Evolutionary conservation across 2,888 invertebrate species (phyloP).

Genomic region (Philopedon plagiatum): DNA sequence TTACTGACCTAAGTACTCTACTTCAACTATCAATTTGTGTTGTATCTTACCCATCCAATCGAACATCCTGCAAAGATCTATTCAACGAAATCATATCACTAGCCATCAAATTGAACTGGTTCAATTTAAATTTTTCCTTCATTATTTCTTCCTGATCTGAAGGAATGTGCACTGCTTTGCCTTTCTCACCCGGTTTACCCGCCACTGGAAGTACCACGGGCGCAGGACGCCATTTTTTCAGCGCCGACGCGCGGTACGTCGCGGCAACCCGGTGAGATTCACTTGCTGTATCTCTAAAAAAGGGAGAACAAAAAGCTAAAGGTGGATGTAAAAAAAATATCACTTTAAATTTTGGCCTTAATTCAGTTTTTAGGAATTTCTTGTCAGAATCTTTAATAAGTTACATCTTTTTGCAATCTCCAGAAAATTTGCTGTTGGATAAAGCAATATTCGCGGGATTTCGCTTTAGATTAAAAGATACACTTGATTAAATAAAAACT

Average conservation of each 20-base stretch:
- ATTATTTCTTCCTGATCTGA: conserved; percentile 88
- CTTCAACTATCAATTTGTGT: too few relatives aligned
- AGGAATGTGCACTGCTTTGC: conserved; percentile 92
- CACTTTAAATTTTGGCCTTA: too few relatives aligned
- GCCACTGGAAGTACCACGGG: conserved; percentile 78
- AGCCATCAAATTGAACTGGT: conserved; percentile 98
- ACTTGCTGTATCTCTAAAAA: conserved; percentile 23
- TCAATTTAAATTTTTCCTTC: conserved; percentile 96
- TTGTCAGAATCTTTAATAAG: too few relatives aligned
- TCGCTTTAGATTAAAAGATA: too few relatives aligned
- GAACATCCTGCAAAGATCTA: conserved; percentile 93
- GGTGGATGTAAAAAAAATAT: too few relatives aligned
- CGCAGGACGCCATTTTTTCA: conserved; percentile 82
- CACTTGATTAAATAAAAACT: too few relatives aligned
- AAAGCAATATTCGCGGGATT: too few relatives aligned
- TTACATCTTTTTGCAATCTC: too few relatives aligned
- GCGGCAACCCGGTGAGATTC: conserved; percentile 54
- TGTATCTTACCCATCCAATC: conserved; percentile 87
- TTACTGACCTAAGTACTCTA: too few relatives aligned
- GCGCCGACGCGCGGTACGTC: conserved; percentile 67
- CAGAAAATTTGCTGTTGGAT: too few relatives aligned
- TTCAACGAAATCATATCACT: conserved; percentile 98
- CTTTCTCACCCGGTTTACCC: conserved; percentile 91
- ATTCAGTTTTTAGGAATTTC: too few relatives aligned
- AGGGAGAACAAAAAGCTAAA: neutral